Base-by-base conservation (phyloP, 2,113 vertebrate genomes). In the Dinomys branickii region DNA sequence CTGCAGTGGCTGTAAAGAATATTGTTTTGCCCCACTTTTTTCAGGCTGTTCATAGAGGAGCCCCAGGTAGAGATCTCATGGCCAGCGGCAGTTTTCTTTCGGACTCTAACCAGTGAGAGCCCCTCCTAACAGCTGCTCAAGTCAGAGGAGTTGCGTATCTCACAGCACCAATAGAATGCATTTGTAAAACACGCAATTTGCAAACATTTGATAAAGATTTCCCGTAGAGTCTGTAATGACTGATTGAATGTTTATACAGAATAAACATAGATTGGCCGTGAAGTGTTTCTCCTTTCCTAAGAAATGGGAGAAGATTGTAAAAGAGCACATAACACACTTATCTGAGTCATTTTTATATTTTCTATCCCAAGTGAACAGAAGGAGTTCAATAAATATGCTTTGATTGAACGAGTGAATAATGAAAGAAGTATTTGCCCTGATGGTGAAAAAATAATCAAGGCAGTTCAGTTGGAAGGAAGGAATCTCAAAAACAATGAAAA, bases 341-440 rank as follows among this genome's bases (percentile, higher is more conserved):
- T 67, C 56, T 90, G 59, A 52, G 85, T 85, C 83, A 87, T 73
- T 52, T 69, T 78, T 58, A 8, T 56, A 24, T 56, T 84, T 61
- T 69, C 38, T 54, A 38, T 69, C 90, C 30, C 14, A 69, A 81
- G 90, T 69, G 56, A 24, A 58, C 22, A 52, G 56, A 61, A 38
- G 8, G 67, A 86, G 6, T 26, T 85, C 65, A 58, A 50, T 91
- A 90, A 89, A 81, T 85, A 44, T 38, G 26, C 90, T 91, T 90
- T 88, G 44, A 93, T 80, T 85, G 88, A 96, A 52, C 84, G 69
- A 95, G 41, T 90, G 28, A 96, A 71, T 75, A 92, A 92, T 88
- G 61, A 41, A 88, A 85, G 47, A 91, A 87, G 33, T 67, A 69
- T 28, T 86, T 77, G 8, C 2, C 33, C 26, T 77, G 22, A n/a